Percentiles rank a stretch among this genome's conserved stretches.
Conservation (phyloP, 2,797 vertebrate genomes). For the Aythya fuligula region DNA sequence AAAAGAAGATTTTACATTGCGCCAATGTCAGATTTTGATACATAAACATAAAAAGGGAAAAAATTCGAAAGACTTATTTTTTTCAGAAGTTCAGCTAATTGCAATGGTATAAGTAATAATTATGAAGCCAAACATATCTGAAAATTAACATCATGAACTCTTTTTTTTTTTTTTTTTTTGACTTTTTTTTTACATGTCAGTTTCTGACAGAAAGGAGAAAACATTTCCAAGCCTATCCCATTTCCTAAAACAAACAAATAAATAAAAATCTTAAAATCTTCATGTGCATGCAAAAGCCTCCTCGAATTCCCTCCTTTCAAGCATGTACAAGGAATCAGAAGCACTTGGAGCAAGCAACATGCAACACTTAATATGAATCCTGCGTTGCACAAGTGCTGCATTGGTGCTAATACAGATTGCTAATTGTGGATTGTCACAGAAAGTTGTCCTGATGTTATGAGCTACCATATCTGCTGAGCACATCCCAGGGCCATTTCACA, state of each 20-base stretch:
- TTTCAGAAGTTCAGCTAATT: conserved; percentile 7
- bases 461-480: not conserved
- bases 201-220: not conserved
- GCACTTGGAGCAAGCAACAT: not conserved
- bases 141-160: not conserved
- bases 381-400: not conserved
- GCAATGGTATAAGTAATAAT: not conserved
- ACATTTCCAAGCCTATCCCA: fast-evolving
- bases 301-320: not conserved
- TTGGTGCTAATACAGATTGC: not conserved
- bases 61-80: not conserved
- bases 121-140: not conserved
- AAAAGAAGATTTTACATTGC: not conserved
- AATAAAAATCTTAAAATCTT: not conserved
- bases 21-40: not conserved
- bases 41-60: not conserved
- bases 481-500: not conserved
- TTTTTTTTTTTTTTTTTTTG: not conserved
- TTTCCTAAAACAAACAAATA: not conserved
- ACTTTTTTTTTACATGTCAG: not conserved
- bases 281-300: not conserved
- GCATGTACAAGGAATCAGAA: not conserved
- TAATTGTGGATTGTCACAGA: fast-evolving
- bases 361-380: not conserved
- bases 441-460: not conserved